Evolutionary conservation across 2,113 vertebrate species (phyloP).

Genomic region (Steatornis caripensis): DNA sequence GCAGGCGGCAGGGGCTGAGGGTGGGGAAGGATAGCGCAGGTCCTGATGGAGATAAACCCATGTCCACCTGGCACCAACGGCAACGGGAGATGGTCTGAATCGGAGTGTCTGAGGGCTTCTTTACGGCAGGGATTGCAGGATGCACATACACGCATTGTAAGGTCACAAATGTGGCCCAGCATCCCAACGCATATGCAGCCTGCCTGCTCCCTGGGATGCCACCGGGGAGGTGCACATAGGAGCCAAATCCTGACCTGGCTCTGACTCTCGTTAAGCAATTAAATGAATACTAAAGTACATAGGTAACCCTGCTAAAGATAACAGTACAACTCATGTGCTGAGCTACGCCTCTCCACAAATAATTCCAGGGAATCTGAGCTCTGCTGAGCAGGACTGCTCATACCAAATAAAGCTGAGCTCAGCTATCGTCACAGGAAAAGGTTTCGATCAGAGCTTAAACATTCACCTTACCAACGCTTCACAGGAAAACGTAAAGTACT

Average conservation of each 20-base stretch:
- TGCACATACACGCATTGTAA: rapidly evolving
- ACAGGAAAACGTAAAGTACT: not conserved
- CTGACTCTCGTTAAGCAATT: not conserved
- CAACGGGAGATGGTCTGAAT: not conserved
- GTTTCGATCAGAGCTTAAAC: not conserved
- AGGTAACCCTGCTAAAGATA: not conserved
- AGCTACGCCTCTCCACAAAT: not conserved
- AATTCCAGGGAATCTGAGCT: not conserved
- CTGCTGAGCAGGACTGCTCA: not conserved
- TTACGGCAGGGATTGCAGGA: rapidly evolving
- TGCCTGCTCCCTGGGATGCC: not conserved
- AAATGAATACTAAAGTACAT: not conserved
- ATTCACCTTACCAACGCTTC: not conserved
- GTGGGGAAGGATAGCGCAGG: not conserved
- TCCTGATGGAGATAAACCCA: rapidly evolving
- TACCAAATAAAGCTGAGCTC: not conserved
- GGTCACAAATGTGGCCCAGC: not conserved
- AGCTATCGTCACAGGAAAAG: not conserved
- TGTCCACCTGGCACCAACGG: rapidly evolving
- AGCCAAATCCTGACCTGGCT: not conserved
- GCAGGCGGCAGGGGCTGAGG: no score
- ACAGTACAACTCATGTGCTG: not conserved
- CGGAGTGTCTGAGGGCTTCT: rapidly evolving
- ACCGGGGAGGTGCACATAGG: not conserved
- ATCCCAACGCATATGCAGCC: not conserved